Percentiles rank a stretch among this genome's conserved stretches.
These are phyloP conservation scores for Noctilio leporinus DNA, from an alignment of 2,113 vertebrate genomes.

Conservation along the genomic window DNA sequence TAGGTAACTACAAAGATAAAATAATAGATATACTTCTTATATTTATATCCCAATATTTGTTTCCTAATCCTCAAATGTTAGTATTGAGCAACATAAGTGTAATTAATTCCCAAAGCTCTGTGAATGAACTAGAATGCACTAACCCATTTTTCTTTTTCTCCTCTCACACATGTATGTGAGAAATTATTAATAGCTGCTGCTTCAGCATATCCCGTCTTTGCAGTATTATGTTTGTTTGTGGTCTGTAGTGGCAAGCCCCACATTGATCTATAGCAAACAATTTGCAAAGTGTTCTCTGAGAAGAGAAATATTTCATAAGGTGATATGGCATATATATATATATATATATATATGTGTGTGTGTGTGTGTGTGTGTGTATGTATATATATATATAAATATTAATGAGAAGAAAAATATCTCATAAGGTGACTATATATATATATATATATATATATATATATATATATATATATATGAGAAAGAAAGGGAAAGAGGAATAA, in stretches of 20 bases:
- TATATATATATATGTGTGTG: not conserved
- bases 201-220: not conserved
- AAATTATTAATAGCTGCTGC: conserved; percentile 50
- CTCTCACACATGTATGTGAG: conserved; percentile 9
- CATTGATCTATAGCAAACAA: not conserved
- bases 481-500: not conserved
- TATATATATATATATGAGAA: not conserved
- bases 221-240: conserved; percentile 8
- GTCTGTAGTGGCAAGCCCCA: not conserved
- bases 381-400: not conserved
- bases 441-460: not conserved
- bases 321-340: not conserved
- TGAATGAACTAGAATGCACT: conserved; percentile 35
- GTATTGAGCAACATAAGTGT: conserved; percentile 3
- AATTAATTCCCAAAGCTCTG: conserved; percentile 48
- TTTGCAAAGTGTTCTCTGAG: not conserved
- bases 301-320: conserved; percentile 9
- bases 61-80: not conserved
- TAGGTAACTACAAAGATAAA: conserved; percentile 4
- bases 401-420: not conserved
- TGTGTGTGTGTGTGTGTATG: no score
- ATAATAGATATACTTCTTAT: not conserved
- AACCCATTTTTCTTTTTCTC: conserved; percentile 46
- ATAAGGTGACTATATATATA: not conserved
- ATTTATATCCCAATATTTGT: not conserved